phyloP scores from a whole-genome alignment of 92 coral and sea anemone species.

The Chrysogorgia sp. region DNA sequence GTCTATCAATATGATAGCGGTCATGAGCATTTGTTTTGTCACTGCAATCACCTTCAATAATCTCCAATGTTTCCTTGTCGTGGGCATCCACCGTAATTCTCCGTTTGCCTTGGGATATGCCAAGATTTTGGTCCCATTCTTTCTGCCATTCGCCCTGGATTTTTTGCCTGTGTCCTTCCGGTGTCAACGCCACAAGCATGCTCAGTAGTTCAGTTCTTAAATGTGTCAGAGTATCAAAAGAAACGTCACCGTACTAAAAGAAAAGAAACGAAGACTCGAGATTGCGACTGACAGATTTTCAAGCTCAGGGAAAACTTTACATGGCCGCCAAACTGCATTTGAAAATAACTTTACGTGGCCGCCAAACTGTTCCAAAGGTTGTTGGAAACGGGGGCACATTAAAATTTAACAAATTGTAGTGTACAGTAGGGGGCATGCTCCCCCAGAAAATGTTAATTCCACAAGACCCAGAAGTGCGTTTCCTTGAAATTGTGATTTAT shows the following conservation, averaged over 20 bases:
- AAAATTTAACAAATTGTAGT: no score
- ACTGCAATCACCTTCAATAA: conserved; percentile 75
- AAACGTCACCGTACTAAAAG: not conserved
- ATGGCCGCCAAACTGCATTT: no score
- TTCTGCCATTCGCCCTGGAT: conserved; percentile 43
- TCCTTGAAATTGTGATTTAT: no score
- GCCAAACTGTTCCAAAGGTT: no score
- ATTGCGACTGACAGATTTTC: not conserved
- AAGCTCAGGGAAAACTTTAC: no score
- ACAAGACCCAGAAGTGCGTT: no score
- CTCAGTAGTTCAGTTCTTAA: conserved; percentile 79
- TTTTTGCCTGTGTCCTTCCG: conserved; percentile 62
- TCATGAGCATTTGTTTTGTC: no score
- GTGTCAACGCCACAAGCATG: conserved; percentile 75
- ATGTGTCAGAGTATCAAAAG: conserved; percentile 49
- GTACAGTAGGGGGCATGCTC: no score
- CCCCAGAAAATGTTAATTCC: no score
- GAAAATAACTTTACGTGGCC: no score
- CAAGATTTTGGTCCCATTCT: conserved; percentile 28
- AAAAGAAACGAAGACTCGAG: not conserved
- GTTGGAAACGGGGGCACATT: no score
- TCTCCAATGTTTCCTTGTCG: conserved; percentile 93
- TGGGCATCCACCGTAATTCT: conserved; percentile 59
- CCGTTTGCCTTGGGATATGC: conserved; percentile 39
- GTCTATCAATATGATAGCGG: no score